A percentile compares a stretch with the other conserved stretches of the same genome.
Conservation (phyloP, 2,888 invertebrate species). For the Cephus spinipes region DNA sequence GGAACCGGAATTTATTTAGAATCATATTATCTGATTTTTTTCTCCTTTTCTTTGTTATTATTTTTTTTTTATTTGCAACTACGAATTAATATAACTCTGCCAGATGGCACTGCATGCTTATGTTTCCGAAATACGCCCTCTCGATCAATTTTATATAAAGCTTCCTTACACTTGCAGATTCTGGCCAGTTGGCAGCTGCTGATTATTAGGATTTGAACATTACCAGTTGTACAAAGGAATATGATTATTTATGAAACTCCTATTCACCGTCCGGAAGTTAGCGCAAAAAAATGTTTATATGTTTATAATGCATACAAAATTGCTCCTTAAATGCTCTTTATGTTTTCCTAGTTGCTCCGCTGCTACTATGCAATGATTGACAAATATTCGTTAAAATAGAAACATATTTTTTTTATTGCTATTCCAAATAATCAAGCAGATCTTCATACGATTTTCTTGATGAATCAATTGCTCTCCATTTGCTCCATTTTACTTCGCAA, state of each 20-base stretch:
- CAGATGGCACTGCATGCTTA: neutral
- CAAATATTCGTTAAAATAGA: too few relatives aligned
- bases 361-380: too few relatives aligned
- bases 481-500: too few relatives aligned
- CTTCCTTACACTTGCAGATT: neutral
- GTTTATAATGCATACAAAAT: too few relatives aligned
- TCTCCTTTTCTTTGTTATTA: neutral
- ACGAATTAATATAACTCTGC: neutral
- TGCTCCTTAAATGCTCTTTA: too few relatives aligned
- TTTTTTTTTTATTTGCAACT: too few relatives aligned
- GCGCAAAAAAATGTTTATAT: too few relatives aligned
- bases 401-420: too few relatives aligned
- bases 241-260: neutral
- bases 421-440: too few relatives aligned
- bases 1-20: neutral
- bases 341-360: too few relatives aligned
- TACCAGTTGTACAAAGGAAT: neutral
- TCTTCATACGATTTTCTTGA: too few relatives aligned
- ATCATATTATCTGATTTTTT: neutral
- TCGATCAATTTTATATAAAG: neutral
- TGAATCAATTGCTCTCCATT: too few relatives aligned
- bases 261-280: neutral
- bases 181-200: neutral
- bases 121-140: neutral
- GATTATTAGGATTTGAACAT: neutral